phyloP scores from a whole-genome alignment of 2,797 vertebrate species.

The Eutrigla gurnardus region DNA sequence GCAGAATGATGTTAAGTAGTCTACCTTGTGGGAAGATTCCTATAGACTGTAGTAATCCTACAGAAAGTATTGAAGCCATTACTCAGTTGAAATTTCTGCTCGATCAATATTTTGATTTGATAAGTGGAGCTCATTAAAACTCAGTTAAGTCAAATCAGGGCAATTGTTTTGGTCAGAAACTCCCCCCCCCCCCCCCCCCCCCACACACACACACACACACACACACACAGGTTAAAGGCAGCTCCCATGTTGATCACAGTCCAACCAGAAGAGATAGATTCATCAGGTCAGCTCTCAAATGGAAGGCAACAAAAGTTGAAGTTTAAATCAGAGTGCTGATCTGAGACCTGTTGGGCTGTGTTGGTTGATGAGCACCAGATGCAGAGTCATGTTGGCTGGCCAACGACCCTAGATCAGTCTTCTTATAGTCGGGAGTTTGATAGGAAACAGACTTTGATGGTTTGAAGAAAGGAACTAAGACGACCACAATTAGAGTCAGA shows the following conservation, averaged over 20 bases:
- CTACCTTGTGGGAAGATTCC: too few species aligned
- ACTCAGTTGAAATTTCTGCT: neutral
- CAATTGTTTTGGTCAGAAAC: constrained; percentile 9
- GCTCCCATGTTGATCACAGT: constrained; percentile 21
- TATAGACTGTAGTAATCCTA: neutral
- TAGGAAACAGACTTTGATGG: constrained; percentile 64
- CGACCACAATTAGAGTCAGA: constrained; percentile 65
- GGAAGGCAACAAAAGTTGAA: constrained; percentile 34
- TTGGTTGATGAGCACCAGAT: constrained; percentile 62
- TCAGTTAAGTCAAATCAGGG: neutral
- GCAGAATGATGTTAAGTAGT: neutral
- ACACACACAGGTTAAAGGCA: constrained; percentile 11
- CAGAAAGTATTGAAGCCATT: neutral
- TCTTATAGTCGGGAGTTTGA: constrained; percentile 45
- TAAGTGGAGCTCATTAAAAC: neutral
- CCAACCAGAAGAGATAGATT: constrained; percentile 22
- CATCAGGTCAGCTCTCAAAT: constrained; percentile 17
- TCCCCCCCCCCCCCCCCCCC: too few species aligned
- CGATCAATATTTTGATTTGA: neutral
- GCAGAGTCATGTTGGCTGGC: constrained; percentile 29
- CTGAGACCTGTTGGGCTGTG: constrained; percentile 34
- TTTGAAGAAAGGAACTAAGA: constrained; percentile 58
- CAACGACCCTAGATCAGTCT: constrained; percentile 43
- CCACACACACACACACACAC: neutral
- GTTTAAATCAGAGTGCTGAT: constrained; percentile 44